Base-by-base conservation (phyloP, 2,797 vertebrate genomes). In the Pipistrellus pipistrellus region DNA sequence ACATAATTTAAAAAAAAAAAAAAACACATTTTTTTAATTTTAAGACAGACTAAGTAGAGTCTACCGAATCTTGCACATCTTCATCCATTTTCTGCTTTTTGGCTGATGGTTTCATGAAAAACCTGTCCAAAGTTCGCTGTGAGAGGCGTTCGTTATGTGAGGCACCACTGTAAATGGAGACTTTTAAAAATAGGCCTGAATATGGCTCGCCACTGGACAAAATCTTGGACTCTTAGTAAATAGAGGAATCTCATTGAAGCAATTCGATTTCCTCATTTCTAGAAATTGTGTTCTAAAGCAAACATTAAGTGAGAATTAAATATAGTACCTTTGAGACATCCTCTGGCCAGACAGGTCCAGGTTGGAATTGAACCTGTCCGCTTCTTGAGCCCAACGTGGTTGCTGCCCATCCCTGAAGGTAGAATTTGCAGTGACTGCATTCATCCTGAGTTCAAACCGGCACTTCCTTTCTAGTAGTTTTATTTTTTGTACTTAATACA, bases 321-420 rank as follows among this genome's bases (percentile, higher is more conserved):
- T 84, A 23, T 75, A 88, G 94, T 85, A 76, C 44, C 66, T 89
- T 93, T 84, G 86, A 91, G 48, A 89, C 76, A 44, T 78, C 59
- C 14, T 92, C 6, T 86, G 30, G 73, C 44, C 69, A 75, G 25
- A 17, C 11, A 91, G 13, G 11, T 75, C 71, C 21, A 78, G 13
- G 32, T 71, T 69, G 68, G 44, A 90, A 94, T 57, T 14, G 46
- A 93, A 1, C 72, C 27, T 77, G 2, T 62, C 88, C 27, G 35
- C 64, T 95, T 84, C 80, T 91, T 89, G 46, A 77, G 35, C n/a
- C 51, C 66, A 73, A 71, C 76, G 51, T 14, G 48, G 25, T 77
- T 83, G 21, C 5, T n/a, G 1, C 59, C 66, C 3, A 48, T 32
- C 35, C 15, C 4, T 25, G 5, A 57, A 35, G 3, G 10, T 48